Evolutionary conservation across 2,797 vertebrate species (phyloP).

Genomic region (Crocodylus rhombifer): DNA sequence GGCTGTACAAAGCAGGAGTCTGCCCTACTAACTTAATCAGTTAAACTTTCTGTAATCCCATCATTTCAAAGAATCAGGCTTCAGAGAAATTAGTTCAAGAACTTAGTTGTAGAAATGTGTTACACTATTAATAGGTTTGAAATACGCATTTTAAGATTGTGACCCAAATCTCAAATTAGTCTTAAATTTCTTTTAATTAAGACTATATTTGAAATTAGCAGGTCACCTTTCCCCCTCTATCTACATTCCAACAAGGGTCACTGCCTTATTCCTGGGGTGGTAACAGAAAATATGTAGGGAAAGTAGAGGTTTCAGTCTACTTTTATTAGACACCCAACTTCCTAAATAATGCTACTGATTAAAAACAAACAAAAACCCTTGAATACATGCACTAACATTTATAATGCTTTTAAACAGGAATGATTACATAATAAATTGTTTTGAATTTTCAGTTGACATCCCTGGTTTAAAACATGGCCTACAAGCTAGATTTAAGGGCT

Average conservation of each 20-base stretch:
- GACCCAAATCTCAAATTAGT: not conserved
- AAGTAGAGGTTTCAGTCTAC: not conserved
- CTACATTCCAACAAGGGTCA: not conserved
- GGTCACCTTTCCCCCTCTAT: fast-evolving
- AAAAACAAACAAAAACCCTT: not conserved
- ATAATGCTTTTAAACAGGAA: not conserved
- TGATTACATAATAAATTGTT: not conserved
- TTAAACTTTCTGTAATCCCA: conserved; percentile 50
- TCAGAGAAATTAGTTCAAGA: not conserved
- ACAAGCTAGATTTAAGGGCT: too few species aligned
- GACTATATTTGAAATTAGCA: not conserved
- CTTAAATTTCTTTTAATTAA: conserved; percentile 41
- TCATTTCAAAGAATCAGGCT: conserved; percentile 52
- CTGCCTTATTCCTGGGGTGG: not conserved
- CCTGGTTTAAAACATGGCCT: too few species aligned
- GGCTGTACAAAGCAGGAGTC: conserved; percentile 6
- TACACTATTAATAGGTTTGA: not conserved
- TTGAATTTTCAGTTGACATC: not conserved
- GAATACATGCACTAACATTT: not conserved
- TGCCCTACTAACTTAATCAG: conserved; percentile 40
- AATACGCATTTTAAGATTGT: not conserved
- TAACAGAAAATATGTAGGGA: not conserved
- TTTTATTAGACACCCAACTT: not conserved
- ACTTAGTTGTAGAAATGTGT: not conserved
- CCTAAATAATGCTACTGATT: not conserved